Evolutionary conservation across 1,140 invertebrate genomes (phyloP), one percentile per base, ranked within the genome.

Genomic region (Oscheius sp.): DNA sequence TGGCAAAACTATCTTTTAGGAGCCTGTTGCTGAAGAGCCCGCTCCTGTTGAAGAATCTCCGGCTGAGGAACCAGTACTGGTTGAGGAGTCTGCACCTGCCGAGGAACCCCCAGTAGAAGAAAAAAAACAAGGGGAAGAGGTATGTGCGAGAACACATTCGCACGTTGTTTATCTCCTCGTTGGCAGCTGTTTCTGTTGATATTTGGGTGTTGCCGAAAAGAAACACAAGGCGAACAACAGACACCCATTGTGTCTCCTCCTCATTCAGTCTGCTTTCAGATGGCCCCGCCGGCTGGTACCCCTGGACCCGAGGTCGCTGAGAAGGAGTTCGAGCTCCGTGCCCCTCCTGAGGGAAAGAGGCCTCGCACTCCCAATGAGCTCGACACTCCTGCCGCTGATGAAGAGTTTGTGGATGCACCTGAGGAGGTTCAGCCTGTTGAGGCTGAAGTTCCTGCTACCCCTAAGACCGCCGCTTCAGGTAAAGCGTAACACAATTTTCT

Each of bases 361-460:
- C 80, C 83, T 13, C 73, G 81, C 26, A 82, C 81, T 38, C 83
- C 81, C 23, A 83, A 83, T 67, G 78, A 84, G 32, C 66, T 83
- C 49, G 81, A 83, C 52, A 73, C 59, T 31, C 74, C 74, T 58
- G n/a, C 63, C 35, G 64, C 34, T 23, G 75, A 73, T 7, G 76
- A 77, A 20, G 77, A 71, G 62, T 46, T 63, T 1, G 28, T 76
- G 20, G 68, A 73, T 32, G 70, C 61, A 46, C 28, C 59, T 1
- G 73, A 75, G 31, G 55, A 69, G 7, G 52, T 59, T 32, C 61
- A 34, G 13, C 42, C 68, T n/a, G 59, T 68, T 52, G 31, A 32
- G 3, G 65, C 46, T 3, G 38, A 55, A 3, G 67, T 75, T 52
- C 66, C 73, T 26, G n/a, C 73, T 31, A 71, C 73, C 32, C 74